Evolutionary conservation across 2,113 vertebrate genomes (phyloP).

Genomic region (Guaruba guarouba): DNA sequence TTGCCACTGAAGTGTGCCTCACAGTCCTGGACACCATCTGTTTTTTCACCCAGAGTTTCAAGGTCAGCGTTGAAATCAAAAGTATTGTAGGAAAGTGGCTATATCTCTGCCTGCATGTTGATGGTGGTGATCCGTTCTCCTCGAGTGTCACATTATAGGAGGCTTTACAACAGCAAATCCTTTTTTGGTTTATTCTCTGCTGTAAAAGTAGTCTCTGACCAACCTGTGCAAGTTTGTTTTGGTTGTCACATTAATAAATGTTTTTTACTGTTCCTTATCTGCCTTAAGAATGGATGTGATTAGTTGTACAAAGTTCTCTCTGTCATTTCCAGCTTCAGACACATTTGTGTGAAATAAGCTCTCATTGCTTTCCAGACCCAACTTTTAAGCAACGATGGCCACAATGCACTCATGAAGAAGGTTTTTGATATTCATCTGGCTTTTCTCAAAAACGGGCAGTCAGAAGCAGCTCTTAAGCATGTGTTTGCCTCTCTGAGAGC

Average conservation of each 20-base stretch:
- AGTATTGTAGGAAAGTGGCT: neutral
- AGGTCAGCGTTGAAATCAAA: constrained; percentile 76
- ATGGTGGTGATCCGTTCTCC: neutral
- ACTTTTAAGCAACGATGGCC: constrained; percentile 89
- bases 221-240: neutral
- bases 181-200: neutral
- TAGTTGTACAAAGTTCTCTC: neutral
- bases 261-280: neutral
- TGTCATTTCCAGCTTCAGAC: neutral
- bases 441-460: constrained; percentile 91
- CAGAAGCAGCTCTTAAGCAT: constrained; percentile 88
- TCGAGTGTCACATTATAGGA: neutral
- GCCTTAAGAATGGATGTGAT: neutral
- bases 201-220: neutral
- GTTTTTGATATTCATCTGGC: constrained; percentile 94
- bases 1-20: constrained; percentile 88
- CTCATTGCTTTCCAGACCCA: constrained; percentile 79
- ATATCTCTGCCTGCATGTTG: neutral
- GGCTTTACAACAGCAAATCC: neutral
- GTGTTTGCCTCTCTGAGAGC: constrained; percentile 90
- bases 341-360: neutral
- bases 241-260: neutral
- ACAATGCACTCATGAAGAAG: constrained; percentile 95
- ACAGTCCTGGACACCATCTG: constrained; percentile 90
- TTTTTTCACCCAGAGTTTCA: constrained; percentile 91